Percentiles rank a stretch among this genome's conserved stretches.
phyloP scores from a whole-genome alignment of 1,140 invertebrate genomes.

The Hylyphantes graminicola region DNA sequence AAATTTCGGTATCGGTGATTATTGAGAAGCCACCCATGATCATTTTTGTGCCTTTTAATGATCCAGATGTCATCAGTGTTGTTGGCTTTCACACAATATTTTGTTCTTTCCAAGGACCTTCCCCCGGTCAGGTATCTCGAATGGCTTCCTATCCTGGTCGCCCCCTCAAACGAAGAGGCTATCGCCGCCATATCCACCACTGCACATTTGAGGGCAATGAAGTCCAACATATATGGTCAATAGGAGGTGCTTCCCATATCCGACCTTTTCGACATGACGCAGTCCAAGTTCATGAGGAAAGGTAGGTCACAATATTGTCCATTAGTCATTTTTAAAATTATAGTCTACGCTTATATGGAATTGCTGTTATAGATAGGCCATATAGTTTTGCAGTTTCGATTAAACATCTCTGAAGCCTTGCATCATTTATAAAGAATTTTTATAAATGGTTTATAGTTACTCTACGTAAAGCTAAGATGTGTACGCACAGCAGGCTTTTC shows the following conservation, averaged over 20 bases:
- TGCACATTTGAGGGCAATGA: conserved; percentile 72
- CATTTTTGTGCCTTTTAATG: no score
- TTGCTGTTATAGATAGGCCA: no score
- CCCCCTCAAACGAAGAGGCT: conserved; percentile 64
- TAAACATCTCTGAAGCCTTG: no score
- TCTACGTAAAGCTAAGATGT: no score
- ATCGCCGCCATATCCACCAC: conserved; percentile 65
- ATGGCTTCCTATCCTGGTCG: conserved; percentile 70
- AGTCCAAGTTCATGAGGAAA: conserved; percentile 69
- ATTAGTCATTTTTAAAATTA: neutral
- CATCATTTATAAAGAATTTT: no score
- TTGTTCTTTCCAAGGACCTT: conserved; percentile 65
- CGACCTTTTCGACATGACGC: conserved; percentile 62
- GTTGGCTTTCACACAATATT: neutral
- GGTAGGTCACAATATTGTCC: conserved; percentile 54
- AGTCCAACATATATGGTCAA: conserved; percentile 63
- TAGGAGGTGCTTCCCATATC: conserved; percentile 61
- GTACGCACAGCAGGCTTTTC: no score
- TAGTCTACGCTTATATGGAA: no score
- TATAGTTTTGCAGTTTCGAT: no score
- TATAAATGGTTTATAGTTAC: no score
- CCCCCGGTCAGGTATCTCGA: conserved; percentile 66
- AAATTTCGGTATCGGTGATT: no score
- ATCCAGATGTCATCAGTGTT: no score
- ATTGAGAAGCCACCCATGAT: no score